phyloP scores from a whole-genome alignment of 2,888 invertebrate species.

The Apodemia hepburni region DNA sequence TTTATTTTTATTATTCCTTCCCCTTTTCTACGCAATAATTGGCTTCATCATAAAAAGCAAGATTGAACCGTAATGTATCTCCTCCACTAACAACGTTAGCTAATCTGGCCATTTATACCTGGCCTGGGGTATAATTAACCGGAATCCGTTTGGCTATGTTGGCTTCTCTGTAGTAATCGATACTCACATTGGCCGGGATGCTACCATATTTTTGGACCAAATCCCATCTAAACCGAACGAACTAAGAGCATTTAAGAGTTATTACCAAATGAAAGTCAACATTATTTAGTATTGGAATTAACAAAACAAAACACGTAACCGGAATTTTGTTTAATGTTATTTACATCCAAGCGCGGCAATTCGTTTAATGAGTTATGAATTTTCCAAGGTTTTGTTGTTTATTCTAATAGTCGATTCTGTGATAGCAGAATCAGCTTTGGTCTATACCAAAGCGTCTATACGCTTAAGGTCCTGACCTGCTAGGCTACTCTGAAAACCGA shows the following conservation, averaged over 20 bases:
- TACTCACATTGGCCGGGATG: not conserved
- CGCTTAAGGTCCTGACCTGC: too few relatives aligned
- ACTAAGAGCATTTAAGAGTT: constrained; percentile 10
- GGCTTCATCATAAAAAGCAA: not conserved
- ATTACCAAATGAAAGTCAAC: constrained; percentile 13
- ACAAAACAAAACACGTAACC: constrained; percentile 4
- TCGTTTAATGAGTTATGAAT: not conserved
- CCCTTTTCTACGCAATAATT: not conserved
- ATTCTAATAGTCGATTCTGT: not conserved
- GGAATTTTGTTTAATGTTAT: not conserved
- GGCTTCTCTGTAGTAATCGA: constrained; percentile 13
- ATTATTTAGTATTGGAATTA: constrained; percentile 9
- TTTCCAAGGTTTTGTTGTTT: not conserved
- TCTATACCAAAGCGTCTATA: too few relatives aligned
- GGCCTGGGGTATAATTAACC: constrained; percentile 9
- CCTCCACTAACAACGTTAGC: not conserved
- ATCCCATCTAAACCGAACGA: constrained; percentile 10
- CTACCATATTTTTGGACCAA: constrained; percentile 14
- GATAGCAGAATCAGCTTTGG: too few relatives aligned
- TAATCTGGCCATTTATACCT: constrained; percentile 7
- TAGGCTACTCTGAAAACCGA: too few relatives aligned
- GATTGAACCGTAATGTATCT: not conserved
- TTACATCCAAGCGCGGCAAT: not conserved
- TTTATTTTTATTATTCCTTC: too few relatives aligned
- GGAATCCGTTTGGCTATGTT: constrained; percentile 4